Evolutionary conservation across 2,888 invertebrate genomes (phyloP).

Genomic region (Nomada ferruginata): DNA sequence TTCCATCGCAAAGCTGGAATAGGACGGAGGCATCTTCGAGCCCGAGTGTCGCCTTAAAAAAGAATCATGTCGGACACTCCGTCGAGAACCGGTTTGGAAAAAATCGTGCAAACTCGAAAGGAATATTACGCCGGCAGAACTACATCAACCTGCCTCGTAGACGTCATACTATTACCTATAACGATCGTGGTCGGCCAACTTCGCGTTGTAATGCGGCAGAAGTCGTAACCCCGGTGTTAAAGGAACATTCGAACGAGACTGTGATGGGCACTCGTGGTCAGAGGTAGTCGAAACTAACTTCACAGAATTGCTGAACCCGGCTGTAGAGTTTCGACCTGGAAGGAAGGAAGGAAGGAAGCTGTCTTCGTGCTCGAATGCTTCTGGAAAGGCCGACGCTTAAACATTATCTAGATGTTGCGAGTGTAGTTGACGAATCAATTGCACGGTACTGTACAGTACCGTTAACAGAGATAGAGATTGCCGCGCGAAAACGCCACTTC

Average conservation of each 20-base stretch:
- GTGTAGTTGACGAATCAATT: constrained; percentile 49
- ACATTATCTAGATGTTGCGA: constrained; percentile 41
- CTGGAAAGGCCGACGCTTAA: constrained; percentile 35
- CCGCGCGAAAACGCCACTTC: not conserved
- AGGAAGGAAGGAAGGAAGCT: constrained; percentile 63
- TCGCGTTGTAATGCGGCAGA: constrained; percentile 41
- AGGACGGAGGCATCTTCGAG: not conserved
- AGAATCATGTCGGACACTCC: constrained; percentile 43
- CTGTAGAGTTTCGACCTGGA: constrained; percentile 45
- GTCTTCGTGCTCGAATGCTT: constrained; percentile 51
- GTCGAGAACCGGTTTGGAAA: constrained; percentile 63
- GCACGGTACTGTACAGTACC: not conserved
- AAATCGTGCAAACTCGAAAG: constrained; percentile 58
- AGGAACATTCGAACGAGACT: constrained; percentile 41
- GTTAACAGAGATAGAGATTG: too few species aligned
- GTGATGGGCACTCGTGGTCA: constrained; percentile 56
- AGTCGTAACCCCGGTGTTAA: constrained; percentile 48
- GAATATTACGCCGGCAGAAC: constrained; percentile 29
- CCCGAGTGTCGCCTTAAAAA: constrained; percentile 45
- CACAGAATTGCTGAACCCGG: constrained; percentile 48
- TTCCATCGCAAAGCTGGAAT: constrained; percentile 1
- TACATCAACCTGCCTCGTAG: constrained; percentile 53
- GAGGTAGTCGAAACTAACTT: constrained; percentile 55
- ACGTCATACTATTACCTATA: constrained; percentile 55
- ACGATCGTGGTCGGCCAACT: constrained; percentile 45